Conservation (phyloP, 2,797 vertebrate species). For the Alca torda region DNA sequence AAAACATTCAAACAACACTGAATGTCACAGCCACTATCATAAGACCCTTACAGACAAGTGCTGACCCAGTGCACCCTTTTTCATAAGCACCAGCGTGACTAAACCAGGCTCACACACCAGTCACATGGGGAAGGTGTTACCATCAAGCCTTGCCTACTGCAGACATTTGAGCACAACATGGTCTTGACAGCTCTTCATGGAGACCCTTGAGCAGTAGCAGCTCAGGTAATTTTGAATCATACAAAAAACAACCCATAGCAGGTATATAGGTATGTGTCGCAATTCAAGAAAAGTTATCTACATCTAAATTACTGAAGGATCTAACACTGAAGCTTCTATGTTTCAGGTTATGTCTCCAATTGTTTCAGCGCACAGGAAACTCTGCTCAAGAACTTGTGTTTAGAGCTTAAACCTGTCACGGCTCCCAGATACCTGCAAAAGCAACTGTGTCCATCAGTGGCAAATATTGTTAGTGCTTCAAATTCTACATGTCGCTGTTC, state of each 20-base stretch:
- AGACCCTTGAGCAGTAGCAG: neutral
- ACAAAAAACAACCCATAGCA: neutral
- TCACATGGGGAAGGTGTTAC: neutral
- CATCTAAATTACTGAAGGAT: neutral
- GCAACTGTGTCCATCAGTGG: neutral
- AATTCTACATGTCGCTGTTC: neutral
- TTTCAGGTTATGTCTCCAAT: neutral
- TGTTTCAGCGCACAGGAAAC: neutral
- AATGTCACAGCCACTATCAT: neutral
- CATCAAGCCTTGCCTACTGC: neutral
- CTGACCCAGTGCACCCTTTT: neutral
- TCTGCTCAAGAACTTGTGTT: neutral
- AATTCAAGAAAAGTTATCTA: neutral
- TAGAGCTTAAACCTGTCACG: neutral
- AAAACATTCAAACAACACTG: neutral
- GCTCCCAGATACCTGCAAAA: neutral
- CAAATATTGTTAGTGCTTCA: neutral
- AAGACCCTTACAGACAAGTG: neutral
- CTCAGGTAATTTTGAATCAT: neutral
- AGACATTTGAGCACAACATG: neutral
- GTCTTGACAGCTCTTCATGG: neutral
- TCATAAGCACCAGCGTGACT: neutral
- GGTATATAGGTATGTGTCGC: neutral
- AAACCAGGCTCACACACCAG: neutral
- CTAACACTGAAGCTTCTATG: neutral